Evolutionary conservation across 2,797 vertebrate genomes (phyloP), one percentile per base, ranked within the genome.

Genomic region (Eremophila alpestris): DNA sequence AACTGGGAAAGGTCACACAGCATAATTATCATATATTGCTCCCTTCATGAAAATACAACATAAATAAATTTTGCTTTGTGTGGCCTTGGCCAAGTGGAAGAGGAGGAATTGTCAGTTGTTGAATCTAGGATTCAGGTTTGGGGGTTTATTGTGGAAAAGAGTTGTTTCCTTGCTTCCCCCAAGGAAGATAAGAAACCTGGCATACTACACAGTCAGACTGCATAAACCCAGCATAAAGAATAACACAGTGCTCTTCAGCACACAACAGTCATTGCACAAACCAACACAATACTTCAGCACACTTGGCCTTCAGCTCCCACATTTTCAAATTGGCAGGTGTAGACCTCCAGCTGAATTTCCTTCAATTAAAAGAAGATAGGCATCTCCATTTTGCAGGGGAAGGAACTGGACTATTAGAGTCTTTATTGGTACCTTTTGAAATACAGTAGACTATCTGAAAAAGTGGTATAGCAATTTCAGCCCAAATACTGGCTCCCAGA

Each of bases 401-500:
- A 90, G 60, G 58, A 73, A 80, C 20, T 22, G 76, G 48, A 56
- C 80, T 74, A n/a, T 65, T 81, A 59, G 40, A 73, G 68, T 68
- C 60, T 58, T 86, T 68, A 93, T 83, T 0, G 0, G 56, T 69
- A 46, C 19, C 45, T 94, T 87, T 95, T 64, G 93, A 95, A 94
- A 93, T 85, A 83, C 4, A 69, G 81, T 27, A 71, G 27, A 55
- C 73, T 32, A 81, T 36, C 30, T 71, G 59, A 86, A 92, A 94
- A 91, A 38, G 77, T 30, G n/a, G 20, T 69, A 68, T 9, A 83
- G 65, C 56, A 81, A 94, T 95, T 87, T 94, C 92, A 93, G 93
- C 88, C 79, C 90, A 96, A 97, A 97, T 97, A 98, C 97, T 97
- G 94, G 68, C 79, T 87, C 93, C 52, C 55, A 90, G 70, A 52